A percentile compares a stretch with the other conserved stretches of the same genome.
Evolutionary conservation across 1,140 invertebrate species (phyloP).

Genomic region (Anoplophora glabripennis): DNA sequence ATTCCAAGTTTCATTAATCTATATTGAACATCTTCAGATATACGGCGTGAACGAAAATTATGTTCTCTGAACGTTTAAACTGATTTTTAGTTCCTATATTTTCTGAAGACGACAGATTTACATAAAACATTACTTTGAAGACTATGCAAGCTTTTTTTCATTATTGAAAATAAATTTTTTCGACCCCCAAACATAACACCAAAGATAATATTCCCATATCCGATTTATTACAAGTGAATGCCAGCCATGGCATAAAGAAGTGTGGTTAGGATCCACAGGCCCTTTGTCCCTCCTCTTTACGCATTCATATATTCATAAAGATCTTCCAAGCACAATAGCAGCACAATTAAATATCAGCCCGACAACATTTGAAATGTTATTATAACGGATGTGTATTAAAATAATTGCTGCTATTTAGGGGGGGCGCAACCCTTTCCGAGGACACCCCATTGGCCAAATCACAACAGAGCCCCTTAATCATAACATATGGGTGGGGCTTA

Average conservation of each 20-base stretch:
- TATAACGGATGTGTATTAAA: conserved; percentile 36
- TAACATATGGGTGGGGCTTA: conserved; percentile 30
- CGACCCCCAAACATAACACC: too few relatives aligned
- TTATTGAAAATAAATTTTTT: background rate
- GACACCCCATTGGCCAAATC: conserved; percentile 24
- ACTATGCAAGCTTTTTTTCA: too few relatives aligned
- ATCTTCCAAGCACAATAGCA: conserved; percentile 30
- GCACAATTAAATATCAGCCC: conserved; percentile 31
- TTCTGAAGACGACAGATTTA: too few relatives aligned
- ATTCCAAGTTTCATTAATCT: too few relatives aligned
- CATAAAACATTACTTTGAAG: too few relatives aligned
- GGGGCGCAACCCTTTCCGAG: conserved; percentile 21
- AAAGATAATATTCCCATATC: conserved; percentile 12
- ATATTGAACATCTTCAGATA: too few relatives aligned
- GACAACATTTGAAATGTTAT: conserved; percentile 37
- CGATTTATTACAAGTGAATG: conserved; percentile 10
- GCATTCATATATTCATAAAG: conserved; percentile 30
- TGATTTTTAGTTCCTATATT: too few relatives aligned
- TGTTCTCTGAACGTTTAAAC: too few relatives aligned
- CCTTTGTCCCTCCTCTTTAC: conserved; percentile 17
- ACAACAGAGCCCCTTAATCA: conserved; percentile 33
- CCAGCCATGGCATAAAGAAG: conserved; percentile 4
- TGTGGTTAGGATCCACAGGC: conserved; percentile 21
- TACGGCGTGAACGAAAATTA: too few relatives aligned
- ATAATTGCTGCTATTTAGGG: conserved; percentile 32